These are phyloP conservation scores for Phortica magna DNA, from an alignment of 2,888 invertebrate genomes.

Conservation along the genomic window DNA sequence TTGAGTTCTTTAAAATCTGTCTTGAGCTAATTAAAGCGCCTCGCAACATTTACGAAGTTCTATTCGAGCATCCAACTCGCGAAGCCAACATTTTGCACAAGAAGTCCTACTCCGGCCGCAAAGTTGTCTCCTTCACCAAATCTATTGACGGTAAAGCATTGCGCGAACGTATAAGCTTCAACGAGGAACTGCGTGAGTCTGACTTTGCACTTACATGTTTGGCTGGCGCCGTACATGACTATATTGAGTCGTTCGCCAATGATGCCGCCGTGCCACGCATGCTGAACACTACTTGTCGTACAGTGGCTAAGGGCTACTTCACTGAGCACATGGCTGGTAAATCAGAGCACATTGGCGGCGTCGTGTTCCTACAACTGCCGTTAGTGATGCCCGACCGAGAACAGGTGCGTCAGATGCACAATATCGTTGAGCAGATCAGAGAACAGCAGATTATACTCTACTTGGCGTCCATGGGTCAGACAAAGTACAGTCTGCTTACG, in stretches of 20 bases:
- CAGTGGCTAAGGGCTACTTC: slow-evolving; percentile 75
- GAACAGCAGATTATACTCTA: slow-evolving; percentile 75
- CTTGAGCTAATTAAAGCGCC: slow-evolving; percentile 75
- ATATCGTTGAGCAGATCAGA: slow-evolving; percentile 70
- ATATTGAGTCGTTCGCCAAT: slow-evolving; percentile 64
- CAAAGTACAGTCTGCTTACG: slow-evolving; percentile 74
- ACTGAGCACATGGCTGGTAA: slow-evolving; percentile 70
- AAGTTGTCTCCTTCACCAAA: slow-evolving; percentile 75
- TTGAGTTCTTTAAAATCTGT: slow-evolving; percentile 72
- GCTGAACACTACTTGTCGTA: slow-evolving; percentile 74
- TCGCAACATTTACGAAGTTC: slow-evolving; percentile 74
- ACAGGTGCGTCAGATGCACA: slow-evolving; percentile 68
- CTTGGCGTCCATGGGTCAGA: slow-evolving; percentile 75
- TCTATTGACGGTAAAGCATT: slow-evolving; percentile 74
- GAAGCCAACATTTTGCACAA: slow-evolving; percentile 75
- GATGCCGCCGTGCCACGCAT: slow-evolving; percentile 62
- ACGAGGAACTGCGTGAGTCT: slow-evolving; percentile 68
- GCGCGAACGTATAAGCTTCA: slow-evolving; percentile 63
- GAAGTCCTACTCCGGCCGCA: slow-evolving; percentile 76
- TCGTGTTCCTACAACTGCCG: slow-evolving; percentile 75
- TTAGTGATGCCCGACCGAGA: slow-evolving; percentile 63
- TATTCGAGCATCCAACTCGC: slow-evolving; percentile 70
- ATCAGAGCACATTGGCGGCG: slow-evolving; percentile 73
- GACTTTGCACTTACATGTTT: slow-evolving; percentile 74
- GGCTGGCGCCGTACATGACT: slow-evolving; percentile 73